These are phyloP conservation scores for Patagioenas fasciata DNA, from an alignment of 2,113 vertebrate genomes.

Conservation along the genomic window DNA sequence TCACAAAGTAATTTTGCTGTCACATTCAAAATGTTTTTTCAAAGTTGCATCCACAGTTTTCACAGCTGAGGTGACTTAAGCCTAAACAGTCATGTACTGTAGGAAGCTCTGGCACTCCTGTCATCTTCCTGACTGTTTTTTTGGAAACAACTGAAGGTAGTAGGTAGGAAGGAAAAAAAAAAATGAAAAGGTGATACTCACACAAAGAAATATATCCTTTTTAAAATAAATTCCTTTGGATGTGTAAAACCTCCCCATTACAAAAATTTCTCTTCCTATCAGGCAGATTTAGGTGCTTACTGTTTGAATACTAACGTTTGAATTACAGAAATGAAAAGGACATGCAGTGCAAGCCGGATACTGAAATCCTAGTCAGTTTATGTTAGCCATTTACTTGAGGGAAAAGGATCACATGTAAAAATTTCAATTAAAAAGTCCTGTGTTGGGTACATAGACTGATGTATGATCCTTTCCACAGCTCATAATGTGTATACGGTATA, in stretches of 20 bases:
- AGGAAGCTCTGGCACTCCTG: conserved; percentile 4
- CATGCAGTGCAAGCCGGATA: rapidly evolving
- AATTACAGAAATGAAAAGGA: neutral
- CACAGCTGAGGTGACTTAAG: conserved; percentile 62
- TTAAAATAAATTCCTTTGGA: rapidly evolving
- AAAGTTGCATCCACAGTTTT: conserved; percentile 63
- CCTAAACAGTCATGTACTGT: conserved; percentile 55
- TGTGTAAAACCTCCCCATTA: neutral
- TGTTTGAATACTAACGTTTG: neutral
- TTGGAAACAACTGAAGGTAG: conserved; percentile 14
- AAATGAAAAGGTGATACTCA: neutral
- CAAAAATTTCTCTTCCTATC: neutral
- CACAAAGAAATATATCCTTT: neutral
- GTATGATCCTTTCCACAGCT: neutral
- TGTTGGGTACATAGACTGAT: neutral
- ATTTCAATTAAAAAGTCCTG: neutral
- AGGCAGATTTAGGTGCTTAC: neutral
- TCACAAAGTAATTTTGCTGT: conserved; percentile 75
- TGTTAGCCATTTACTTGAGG: neutral
- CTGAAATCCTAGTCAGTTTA: neutral
- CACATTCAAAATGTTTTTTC: conserved; percentile 74
- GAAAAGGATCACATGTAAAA: neutral
- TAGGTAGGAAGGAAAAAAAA: neutral
- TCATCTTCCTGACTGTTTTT: neutral
- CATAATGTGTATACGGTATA: neutral